phyloP scores from a whole-genome alignment of 2,113 vertebrate species.

The Dasypus novemcinctus region DNA sequence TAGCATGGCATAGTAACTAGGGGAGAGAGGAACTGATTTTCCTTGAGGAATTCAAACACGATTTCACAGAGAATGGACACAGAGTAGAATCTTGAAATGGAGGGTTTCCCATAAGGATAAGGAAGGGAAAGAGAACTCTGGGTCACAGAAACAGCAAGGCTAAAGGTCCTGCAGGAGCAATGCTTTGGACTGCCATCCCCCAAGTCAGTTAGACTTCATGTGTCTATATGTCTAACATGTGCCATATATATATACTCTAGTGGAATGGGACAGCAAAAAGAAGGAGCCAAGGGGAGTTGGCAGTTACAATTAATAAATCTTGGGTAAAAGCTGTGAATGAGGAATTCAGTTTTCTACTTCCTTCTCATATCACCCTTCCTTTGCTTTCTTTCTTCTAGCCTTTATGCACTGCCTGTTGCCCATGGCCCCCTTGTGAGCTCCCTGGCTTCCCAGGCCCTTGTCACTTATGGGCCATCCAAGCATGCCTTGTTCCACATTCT shows the following conservation, averaged over 20 bases:
- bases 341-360: not conserved
- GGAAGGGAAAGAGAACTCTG: too few relatives aligned
- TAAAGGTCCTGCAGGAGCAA: not conserved
- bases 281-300: not conserved
- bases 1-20: not conserved
- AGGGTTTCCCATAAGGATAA: not conserved
- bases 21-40: not conserved
- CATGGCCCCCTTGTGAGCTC: not conserved
- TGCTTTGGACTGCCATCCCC: not conserved
- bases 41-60: not conserved
- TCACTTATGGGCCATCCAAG: not conserved
- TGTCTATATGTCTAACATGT: too few relatives aligned
- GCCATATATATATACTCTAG: not conserved
- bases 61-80: not conserved
- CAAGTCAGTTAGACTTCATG: not conserved
- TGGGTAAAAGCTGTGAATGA: not conserved
- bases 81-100: not conserved
- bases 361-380: not conserved
- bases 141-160: not conserved
- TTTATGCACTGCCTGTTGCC: not conserved
- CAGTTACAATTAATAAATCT: not conserved
- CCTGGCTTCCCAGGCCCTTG: not conserved
- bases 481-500: too few relatives aligned
- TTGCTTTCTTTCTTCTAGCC: not conserved
- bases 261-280: not conserved